phyloP scores from a whole-genome alignment of 2,888 invertebrate species.

The Herminia tarsipennalis region DNA sequence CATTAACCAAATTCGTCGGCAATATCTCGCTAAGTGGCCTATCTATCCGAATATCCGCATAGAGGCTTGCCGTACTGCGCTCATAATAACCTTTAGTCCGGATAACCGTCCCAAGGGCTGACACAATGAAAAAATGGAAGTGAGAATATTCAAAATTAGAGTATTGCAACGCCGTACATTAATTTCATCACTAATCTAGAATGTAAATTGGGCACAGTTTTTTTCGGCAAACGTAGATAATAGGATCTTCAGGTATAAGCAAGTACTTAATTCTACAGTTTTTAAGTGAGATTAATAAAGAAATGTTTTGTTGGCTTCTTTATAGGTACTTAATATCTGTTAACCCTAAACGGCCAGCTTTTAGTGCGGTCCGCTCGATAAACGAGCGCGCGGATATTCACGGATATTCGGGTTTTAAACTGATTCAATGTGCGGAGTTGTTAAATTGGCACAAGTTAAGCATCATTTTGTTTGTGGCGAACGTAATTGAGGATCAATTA shows the following conservation, averaged over 20 bases:
- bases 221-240: no score
- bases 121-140: neutral
- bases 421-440: slow-evolving; percentile 13
- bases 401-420: slow-evolving; percentile 12
- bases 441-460: slow-evolving; percentile 7
- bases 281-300: no score
- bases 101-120: slow-evolving; percentile 19
- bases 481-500: slow-evolving; percentile 1
- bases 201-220: no score
- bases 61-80: slow-evolving; percentile 31
- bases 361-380: slow-evolving; percentile 18
- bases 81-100: slow-evolving; percentile 46
- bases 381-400: slow-evolving; percentile 31
- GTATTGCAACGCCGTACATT: no score
- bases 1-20: slow-evolving; percentile 49
- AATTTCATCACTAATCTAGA: no score
- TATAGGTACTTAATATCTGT: neutral
- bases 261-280: no score
- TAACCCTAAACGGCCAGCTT: slow-evolving; percentile 17
- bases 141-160: neutral
- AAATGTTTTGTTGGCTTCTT: no score
- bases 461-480: slow-evolving; percentile 5
- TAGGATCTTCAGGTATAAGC: no score
- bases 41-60: slow-evolving; percentile 50
- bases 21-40: slow-evolving; percentile 52